Evolutionary conservation across 2,888 invertebrate species (phyloP).

Genomic region (Laspeyria flexula): DNA sequence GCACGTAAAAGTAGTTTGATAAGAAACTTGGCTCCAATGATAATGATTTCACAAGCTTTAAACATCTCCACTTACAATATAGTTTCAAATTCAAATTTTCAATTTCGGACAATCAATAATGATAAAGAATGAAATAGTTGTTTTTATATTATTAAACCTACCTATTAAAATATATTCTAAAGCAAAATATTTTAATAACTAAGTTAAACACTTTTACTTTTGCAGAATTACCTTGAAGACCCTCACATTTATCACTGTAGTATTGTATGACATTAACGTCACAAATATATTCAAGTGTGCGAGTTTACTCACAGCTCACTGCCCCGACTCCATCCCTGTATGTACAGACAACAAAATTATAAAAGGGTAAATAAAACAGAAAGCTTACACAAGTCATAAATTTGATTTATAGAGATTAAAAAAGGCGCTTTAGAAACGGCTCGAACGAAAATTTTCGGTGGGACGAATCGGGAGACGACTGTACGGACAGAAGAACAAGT

Average conservation of each 20-base stretch:
- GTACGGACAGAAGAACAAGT: conserved; percentile 62
- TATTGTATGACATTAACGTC: conserved; percentile 15
- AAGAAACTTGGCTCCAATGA: no score
- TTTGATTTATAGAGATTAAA: conserved; percentile 87
- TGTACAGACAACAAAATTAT: conserved; percentile 80
- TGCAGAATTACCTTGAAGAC: neutral
- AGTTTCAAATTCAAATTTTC: no score
- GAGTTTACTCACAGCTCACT: conserved; percentile 24
- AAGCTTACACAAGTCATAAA: conserved; percentile 87
- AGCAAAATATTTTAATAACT: no score
- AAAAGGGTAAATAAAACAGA: conserved; percentile 86
- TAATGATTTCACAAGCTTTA: no score
- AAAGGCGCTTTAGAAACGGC: conserved; percentile 85
- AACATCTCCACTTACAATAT: no score
- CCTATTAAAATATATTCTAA: no score
- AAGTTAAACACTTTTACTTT: neutral
- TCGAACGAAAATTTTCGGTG: conserved; percentile 85
- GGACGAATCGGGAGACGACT: conserved; percentile 82
- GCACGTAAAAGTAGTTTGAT: no score
- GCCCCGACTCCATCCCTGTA: conserved; percentile 40
- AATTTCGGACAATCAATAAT: no score
- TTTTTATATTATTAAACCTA: no score
- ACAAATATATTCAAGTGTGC: conserved; percentile 9
- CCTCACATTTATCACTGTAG: conserved; percentile 7
- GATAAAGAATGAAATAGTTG: no score